Evolutionary conservation across 2,888 invertebrate species (phyloP), one percentile per base, ranked within the genome.

Genomic region (Ligdia adustata): DNA sequence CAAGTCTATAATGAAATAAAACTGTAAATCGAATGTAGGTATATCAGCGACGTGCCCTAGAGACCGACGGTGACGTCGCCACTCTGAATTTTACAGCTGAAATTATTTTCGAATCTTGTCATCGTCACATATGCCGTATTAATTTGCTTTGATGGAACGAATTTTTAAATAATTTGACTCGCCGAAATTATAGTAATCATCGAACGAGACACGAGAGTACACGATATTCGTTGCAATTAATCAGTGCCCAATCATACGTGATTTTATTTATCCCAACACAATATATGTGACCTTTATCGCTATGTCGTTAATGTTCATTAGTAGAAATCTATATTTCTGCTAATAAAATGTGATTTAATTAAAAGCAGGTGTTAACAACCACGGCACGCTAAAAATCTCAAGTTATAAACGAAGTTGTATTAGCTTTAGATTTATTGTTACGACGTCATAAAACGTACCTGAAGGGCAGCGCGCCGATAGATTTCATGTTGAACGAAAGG

Each of bases 221-320:
- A 44, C 40, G 53, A 53, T 66, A 67, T 67, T 57, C 67, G 64
- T 55, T 64, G 66, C 66, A 67, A 75, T 74, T 70, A 71, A 69
- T 66, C 64, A 67, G 64, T 60, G 62, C 57, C 57, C 15, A 41
- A 18, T 26, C 31, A n/a, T 22, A 41, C 11, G 18, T 15, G 11
- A 43, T 24, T 12, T 39, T 26, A 32, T 40, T 26, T 42, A 44
- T 48, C 31, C 11, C 7, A n/a, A 38, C 31, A 27, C 26, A 24
- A 45, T 28, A 41, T 32, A 22, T 20, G 32, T 13, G 24, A n/a
- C n/a, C n/a, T n/a, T n/a, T n/a, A n/a, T n/a, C n/a, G n/a, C n/a
- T n/a, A n/a, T 24, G 35, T n/a, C 12, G 16, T 9, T 29, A 29
- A 55, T 59, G 51, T 55, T 54, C 52, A 52, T 52, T 57, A 52